Base-by-base conservation (phyloP, 2,113 vertebrate species). In the Heterotilapia buettikoferi region DNA sequence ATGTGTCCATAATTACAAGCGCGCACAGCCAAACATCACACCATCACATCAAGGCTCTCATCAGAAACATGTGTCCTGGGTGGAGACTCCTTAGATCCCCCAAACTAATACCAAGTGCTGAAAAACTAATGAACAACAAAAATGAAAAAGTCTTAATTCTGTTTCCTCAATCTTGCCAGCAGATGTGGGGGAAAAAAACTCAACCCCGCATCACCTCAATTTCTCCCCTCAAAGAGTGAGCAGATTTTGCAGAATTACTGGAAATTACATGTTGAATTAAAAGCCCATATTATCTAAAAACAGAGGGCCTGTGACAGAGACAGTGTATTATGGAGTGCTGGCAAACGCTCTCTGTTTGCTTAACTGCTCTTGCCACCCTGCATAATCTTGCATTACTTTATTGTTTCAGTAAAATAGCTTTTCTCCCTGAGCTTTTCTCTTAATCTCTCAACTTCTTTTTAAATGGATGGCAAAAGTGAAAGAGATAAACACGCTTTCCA, bases 231-330 rank as follows among this genome's bases (percentile, higher is more conserved):
- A 91, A 91, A 93, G 92, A 68, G 18, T 63, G 85, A 89, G 66
- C 66, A 78, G 85, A 91, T 88, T 93, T 90, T 88, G 84, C 90
- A 88, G 89, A 92, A 93, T 93, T 94, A 92, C 82, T 87, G 91
- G 76, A 94, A 95, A 95, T 93, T 90, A 92, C 88, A 88, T 83
- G 90, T 79, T 91, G 86, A 94, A 94, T 95, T 91, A 90, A 94
- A 93, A 92, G 83, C 61, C 66, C 81, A 91, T 94, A 95, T 93
- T 86, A 95, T 93, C 90, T 84, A 26, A 92, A 93, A 94, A 89
- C 88, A 93, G 83, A 90, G 90, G 88, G 89, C 79, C 76, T 80
- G 50, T 57, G 92, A 93, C 80, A 80, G 86, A 88, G 52, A 85
- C 63, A 38, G 87, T 86, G 91, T 83, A 89, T 82, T 83, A 86